Evolutionary conservation across 2,113 vertebrate genomes (phyloP).

Genomic region (Beaufortia kweichowensis): DNA sequence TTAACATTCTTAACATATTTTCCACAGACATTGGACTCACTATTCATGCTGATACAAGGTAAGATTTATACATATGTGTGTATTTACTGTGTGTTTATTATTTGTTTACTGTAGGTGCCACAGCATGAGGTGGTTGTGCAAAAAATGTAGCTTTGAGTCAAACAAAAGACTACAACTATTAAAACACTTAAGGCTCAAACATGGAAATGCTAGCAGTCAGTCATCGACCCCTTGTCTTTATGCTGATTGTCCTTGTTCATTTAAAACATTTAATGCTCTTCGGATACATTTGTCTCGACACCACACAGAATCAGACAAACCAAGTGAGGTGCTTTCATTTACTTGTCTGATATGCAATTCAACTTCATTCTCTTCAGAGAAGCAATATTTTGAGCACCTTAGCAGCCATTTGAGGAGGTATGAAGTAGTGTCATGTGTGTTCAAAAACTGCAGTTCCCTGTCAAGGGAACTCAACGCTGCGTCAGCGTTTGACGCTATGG

Average conservation of each 20-base stretch:
- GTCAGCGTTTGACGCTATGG: no score
- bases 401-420: slow-evolving; percentile 10
- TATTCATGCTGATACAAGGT: slow-evolving; percentile 1
- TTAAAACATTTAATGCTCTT: slow-evolving; percentile 38
- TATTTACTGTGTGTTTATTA: no score
- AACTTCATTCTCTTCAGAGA: slow-evolving; percentile 4
- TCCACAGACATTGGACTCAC: slow-evolving; percentile 10
- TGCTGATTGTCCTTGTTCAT: slow-evolving; percentile 40
- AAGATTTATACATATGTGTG: no score
- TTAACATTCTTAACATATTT: no score
- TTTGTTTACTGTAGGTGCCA: neutral
- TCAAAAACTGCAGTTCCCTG: slow-evolving; percentile 38
- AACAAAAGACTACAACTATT: slow-evolving; percentile 8
- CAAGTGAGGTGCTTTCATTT: slow-evolving; percentile 8
- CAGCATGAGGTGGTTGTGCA: slow-evolving; percentile 20
- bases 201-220: neutral
- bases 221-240: slow-evolving; percentile 29
- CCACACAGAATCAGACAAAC: neutral
- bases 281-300: neutral
- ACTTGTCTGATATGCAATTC: neutral
- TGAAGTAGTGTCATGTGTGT: slow-evolving; percentile 1
- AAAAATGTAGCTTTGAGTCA: slow-evolving; percentile 6
- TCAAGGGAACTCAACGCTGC: no score
- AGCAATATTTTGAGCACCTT: slow-evolving; percentile 37
- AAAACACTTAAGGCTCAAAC: slow-evolving; percentile 13